These are phyloP conservation scores for Emys orbicularis DNA, from an alignment of 2,797 vertebrate species.

Conservation along the genomic window DNA sequence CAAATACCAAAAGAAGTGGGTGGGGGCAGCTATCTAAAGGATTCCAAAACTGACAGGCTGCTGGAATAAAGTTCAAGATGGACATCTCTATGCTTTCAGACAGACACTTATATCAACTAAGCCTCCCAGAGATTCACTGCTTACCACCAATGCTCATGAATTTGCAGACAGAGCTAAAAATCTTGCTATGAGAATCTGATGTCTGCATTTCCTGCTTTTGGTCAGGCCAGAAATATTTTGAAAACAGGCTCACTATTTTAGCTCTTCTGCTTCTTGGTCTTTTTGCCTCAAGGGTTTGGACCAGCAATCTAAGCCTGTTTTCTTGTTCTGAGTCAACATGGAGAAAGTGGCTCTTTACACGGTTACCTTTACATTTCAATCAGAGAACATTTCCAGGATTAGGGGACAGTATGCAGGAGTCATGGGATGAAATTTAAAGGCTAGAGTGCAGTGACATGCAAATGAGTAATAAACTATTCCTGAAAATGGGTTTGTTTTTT, in stretches of 20 bases:
- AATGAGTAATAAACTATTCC: not conserved
- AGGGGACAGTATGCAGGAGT: not conserved
- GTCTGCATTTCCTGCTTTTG: slow-evolving; percentile 62
- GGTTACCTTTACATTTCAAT: not conserved
- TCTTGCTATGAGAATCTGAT: slow-evolving; percentile 1
- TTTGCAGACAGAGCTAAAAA: slow-evolving; percentile 15
- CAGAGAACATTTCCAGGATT: not conserved
- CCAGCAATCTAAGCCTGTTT: not conserved
- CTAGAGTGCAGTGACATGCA: not conserved
- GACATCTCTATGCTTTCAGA: not conserved
- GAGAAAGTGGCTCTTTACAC: not conserved
- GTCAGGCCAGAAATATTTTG: not conserved
- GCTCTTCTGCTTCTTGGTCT: not conserved
- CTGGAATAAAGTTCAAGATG: not conserved
- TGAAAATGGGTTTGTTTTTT: not conserved
- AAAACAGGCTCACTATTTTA: not conserved
- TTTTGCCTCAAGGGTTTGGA: not conserved
- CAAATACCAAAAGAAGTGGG: not conserved
- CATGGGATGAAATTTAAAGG: not conserved
- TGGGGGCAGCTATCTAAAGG: not conserved
- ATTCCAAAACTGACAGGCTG: not conserved
- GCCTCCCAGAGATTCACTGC: not conserved
- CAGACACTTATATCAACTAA: not conserved
- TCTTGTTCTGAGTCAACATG: not conserved
- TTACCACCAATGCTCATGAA: not conserved